phyloP scores from a whole-genome alignment of 1,140 invertebrate genomes.

The Dryas iulia region DNA sequence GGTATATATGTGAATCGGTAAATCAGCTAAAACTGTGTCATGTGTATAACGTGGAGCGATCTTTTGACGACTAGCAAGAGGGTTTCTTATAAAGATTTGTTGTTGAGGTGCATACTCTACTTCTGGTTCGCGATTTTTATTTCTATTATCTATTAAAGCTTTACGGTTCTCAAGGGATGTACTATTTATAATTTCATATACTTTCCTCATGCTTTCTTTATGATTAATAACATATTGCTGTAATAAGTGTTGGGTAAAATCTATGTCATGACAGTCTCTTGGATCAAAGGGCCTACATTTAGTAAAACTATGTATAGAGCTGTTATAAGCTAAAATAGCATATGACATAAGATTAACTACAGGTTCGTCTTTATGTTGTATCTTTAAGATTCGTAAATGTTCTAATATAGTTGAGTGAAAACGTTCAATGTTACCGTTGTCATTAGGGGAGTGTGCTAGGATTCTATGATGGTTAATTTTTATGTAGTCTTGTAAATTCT shows the following conservation, averaged over 20 bases:
- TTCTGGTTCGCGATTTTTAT: slow-evolving; percentile 36
- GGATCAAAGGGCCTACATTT: slow-evolving; percentile 38
- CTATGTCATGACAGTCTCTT: slow-evolving; percentile 28
- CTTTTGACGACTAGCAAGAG: slow-evolving; percentile 32
- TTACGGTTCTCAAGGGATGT: slow-evolving; percentile 23
- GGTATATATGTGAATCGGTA: slow-evolving; percentile 39
- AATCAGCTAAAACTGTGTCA: slow-evolving; percentile 32
- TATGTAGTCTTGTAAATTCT: slow-evolving; percentile 29
- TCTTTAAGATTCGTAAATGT: slow-evolving; percentile 35
- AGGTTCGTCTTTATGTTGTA: slow-evolving; percentile 29
- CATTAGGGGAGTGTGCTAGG: slow-evolving; percentile 28
- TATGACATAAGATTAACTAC: slow-evolving; percentile 31
- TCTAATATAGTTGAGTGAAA: slow-evolving; percentile 38
- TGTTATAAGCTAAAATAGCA: slow-evolving; percentile 37
- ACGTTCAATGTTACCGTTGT: slow-evolving; percentile 37
- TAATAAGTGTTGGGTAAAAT: slow-evolving; percentile 31
- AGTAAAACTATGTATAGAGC: slow-evolving; percentile 31
- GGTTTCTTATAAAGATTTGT: slow-evolving; percentile 37
- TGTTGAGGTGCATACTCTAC: slow-evolving; percentile 33
- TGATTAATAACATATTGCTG: too few species aligned
- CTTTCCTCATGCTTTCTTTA: slow-evolving; percentile 28
- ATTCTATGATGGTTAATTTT: slow-evolving; percentile 34
- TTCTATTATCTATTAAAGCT: slow-evolving; percentile 28
- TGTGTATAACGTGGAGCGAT: slow-evolving; percentile 33
- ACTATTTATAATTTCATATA: slow-evolving; percentile 33